Evolutionary conservation across 2,113 vertebrate species (phyloP).

Genomic region (Strigops habroptila): DNA sequence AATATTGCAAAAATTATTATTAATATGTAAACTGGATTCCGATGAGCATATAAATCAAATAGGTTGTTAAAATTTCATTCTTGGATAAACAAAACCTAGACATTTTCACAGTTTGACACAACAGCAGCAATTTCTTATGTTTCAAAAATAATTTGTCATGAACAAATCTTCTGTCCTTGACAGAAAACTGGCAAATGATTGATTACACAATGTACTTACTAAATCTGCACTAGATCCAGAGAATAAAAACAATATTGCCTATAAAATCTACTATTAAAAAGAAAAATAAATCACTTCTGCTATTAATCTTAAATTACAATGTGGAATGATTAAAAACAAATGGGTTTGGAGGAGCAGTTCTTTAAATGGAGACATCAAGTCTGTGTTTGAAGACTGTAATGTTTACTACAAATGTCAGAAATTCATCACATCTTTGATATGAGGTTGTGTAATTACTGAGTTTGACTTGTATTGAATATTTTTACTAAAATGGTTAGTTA

Average conservation of each 20-base stretch:
- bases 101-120: neutral
- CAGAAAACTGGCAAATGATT: neutral
- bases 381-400: neutral
- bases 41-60: neutral
- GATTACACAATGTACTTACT: neutral
- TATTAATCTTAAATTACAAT: neutral
- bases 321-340: slow-evolving; percentile 13
- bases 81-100: neutral
- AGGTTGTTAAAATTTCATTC: neutral
- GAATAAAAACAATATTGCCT: neutral
- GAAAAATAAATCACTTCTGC: neutral
- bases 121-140: neutral
- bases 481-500: neutral
- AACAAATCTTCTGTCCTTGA: neutral
- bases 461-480: neutral
- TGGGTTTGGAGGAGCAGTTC: neutral
- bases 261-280: neutral
- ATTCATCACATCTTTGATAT: neutral
- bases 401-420: neutral
- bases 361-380: slow-evolving; percentile 12
- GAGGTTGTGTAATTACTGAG: neutral
- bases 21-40: neutral
- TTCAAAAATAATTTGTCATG: neutral
- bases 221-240: neutral
- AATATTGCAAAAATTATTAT: neutral